These are phyloP conservation scores for Glyphotaelius pellucidus DNA, from an alignment of 2,888 invertebrate species.

Conservation along the genomic window DNA sequence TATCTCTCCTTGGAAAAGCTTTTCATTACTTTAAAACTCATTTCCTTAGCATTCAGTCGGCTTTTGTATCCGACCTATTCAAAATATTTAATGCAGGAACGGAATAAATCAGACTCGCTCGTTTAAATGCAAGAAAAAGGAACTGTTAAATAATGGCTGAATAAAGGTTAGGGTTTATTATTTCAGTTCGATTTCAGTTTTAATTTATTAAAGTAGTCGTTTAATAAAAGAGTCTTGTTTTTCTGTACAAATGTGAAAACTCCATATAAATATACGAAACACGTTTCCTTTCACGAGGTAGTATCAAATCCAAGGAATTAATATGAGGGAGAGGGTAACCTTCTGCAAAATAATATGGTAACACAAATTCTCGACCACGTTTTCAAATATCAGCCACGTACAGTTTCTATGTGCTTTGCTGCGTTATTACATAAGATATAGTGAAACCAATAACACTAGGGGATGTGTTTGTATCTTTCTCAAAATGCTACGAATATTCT, in stretches of 20 bases:
- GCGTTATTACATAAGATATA: constrained; percentile 66
- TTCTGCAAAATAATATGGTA: constrained; percentile 65
- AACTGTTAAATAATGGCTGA: not conserved
- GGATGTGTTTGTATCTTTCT: constrained; percentile 57
- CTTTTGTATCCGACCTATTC: constrained; percentile 46
- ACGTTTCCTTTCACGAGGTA: constrained; percentile 42
- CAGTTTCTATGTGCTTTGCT: constrained; percentile 65
- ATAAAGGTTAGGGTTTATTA: not conserved
- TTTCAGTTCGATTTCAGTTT: not conserved
- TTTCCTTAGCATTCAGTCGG: constrained; percentile 47
- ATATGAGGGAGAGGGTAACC: constrained; percentile 53
- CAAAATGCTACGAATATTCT: constrained; percentile 46
- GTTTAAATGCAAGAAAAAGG: constrained; percentile 18
- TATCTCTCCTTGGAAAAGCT: constrained; percentile 38
- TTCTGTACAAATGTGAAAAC: constrained; percentile 8
- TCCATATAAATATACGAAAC: constrained; percentile 38
- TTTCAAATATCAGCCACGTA: constrained; percentile 67
- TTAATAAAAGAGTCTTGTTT: not conserved
- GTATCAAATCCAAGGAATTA: constrained; percentile 51
- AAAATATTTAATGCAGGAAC: constrained; percentile 48
- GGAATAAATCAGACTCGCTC: constrained; percentile 39
- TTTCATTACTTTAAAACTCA: constrained; percentile 56
- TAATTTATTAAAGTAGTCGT: not conserved
- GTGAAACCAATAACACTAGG: constrained; percentile 65
- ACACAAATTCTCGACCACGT: constrained; percentile 66